Conservation (phyloP, 2,113 vertebrate genomes). For the Phyllostomus hastatus region DNA sequence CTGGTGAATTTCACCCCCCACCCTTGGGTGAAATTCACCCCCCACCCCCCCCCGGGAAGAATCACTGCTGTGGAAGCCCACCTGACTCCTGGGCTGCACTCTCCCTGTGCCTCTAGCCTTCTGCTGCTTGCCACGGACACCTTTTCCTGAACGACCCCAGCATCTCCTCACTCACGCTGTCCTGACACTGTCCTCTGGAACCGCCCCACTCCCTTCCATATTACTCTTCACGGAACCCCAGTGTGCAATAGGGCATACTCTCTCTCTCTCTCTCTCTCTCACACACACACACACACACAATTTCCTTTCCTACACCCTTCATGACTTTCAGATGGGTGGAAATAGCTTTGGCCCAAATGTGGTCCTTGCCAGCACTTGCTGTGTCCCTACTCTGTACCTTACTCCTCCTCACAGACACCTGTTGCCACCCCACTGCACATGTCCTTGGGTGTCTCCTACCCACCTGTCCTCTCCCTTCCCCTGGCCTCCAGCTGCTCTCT, state of each 20-base stretch:
- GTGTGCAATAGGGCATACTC: neutral
- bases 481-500: neutral
- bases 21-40: too few species aligned
- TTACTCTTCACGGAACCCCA: too few species aligned
- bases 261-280: too few species aligned
- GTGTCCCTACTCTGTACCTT: neutral
- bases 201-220: neutral
- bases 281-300: too few species aligned
- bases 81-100: too few species aligned
- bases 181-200: neutral
- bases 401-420: neutral
- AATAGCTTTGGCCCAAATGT: neutral
- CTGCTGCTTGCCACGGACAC: neutral
- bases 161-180: neutral
- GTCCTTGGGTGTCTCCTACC: neutral
- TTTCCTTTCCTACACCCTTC: neutral
- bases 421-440: too few species aligned
- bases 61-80: neutral
- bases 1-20: too few species aligned
- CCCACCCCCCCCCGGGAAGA: neutral
- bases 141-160: too few species aligned
- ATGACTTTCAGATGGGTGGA: neutral
- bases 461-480: neutral
- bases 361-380: neutral
- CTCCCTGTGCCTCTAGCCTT: neutral